Percentiles rank a stretch among this genome's conserved stretches.
Evolutionary conservation across 1,140 invertebrate species (phyloP).

Genomic region (Calephelis nemesis): DNA sequence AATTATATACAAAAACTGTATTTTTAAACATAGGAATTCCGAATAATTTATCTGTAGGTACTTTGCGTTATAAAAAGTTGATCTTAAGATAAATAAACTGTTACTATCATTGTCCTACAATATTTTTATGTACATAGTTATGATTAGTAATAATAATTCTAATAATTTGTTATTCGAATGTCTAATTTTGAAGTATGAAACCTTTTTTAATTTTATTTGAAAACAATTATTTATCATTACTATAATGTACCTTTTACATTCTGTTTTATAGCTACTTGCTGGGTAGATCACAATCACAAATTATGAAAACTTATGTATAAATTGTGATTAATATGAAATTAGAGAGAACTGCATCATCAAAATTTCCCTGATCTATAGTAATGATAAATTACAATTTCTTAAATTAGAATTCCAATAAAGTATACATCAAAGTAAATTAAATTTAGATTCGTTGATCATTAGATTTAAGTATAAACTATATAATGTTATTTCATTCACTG

Average conservation of each 20-base stretch:
- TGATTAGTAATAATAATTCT: too few species aligned
- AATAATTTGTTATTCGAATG: too few species aligned
- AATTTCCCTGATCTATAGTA: neutral
- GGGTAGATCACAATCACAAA: too few species aligned
- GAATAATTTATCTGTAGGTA: neutral
- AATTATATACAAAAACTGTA: constrained; percentile 3
- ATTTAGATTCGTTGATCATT: neutral
- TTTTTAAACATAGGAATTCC: constrained; percentile 1
- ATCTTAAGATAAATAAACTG: neutral
- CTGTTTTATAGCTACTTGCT: too few species aligned
- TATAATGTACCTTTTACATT: too few species aligned
- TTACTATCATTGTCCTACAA: neutral
- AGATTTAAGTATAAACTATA: neutral
- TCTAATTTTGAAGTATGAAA: too few species aligned
- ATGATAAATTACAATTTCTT: neutral
- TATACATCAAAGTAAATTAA: neutral
- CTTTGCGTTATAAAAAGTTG: neutral
- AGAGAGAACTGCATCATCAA: constrained; percentile 20
- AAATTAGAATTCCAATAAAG: neutral
- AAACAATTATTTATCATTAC: too few species aligned
- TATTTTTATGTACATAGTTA: too few species aligned
- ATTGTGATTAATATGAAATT: neutral
- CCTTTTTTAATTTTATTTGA: too few species aligned
- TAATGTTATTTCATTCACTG: constrained; percentile 5
- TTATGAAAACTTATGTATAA: too few species aligned